These are phyloP conservation scores for Stenichneumon culpator DNA, from an alignment of 2,888 invertebrate species.

Conservation along the genomic window DNA sequence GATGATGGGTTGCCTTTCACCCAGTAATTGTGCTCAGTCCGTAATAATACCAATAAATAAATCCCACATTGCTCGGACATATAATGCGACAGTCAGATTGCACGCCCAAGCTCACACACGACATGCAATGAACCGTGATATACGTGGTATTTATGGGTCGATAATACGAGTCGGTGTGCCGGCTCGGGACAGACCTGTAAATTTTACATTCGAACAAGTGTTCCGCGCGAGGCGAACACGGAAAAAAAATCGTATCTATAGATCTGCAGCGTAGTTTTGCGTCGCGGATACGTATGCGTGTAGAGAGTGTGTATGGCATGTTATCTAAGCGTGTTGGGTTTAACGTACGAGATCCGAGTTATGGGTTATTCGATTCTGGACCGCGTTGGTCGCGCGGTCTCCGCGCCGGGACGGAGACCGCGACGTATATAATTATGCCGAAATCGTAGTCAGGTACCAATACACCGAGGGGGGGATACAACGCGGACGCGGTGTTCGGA, in stretches of 20 bases:
- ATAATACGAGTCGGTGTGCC: slow-evolving; percentile 37
- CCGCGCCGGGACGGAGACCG: slow-evolving; percentile 75
- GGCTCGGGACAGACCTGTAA: slow-evolving; percentile 49
- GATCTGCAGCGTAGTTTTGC: not conserved
- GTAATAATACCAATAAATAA: not conserved
- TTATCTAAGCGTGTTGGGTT: slow-evolving; percentile 45
- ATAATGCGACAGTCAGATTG: slow-evolving; percentile 38
- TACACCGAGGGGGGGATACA: slow-evolving; percentile 53
- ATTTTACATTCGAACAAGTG: slow-evolving; percentile 60
- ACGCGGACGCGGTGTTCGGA: slow-evolving; percentile 62
- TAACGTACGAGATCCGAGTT: slow-evolving; percentile 67
- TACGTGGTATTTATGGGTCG: slow-evolving; percentile 43
- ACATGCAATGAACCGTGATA: slow-evolving; percentile 38
- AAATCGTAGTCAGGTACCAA: slow-evolving; percentile 79
- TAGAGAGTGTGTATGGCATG: slow-evolving; percentile 7
- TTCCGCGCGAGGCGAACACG: slow-evolving; percentile 17
- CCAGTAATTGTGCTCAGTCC: no score
- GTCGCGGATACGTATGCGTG: slow-evolving; percentile 21
- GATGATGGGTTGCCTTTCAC: no score
- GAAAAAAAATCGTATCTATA: not conserved
- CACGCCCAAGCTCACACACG: not conserved
- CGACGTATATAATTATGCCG: slow-evolving; percentile 83
- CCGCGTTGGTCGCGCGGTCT: slow-evolving; percentile 68
- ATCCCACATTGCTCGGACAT: slow-evolving; percentile 10
- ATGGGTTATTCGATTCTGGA: slow-evolving; percentile 68